A percentile compares a stretch with the other conserved stretches of the same genome.
Conservation (phyloP, 1,140 invertebrate genomes). For the Ceratitis capitata region DNA sequence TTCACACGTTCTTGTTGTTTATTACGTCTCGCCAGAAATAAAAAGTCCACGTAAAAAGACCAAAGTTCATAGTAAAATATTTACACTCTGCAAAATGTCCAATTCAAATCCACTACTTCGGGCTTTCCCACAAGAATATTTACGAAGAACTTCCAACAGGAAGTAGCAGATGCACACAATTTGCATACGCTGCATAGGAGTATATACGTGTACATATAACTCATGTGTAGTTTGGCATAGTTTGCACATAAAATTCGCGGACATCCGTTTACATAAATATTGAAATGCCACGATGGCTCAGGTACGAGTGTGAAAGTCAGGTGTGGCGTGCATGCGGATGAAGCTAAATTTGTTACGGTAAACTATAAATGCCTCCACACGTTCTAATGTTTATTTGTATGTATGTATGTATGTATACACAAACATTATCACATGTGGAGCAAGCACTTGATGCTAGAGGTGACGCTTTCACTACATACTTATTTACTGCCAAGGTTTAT, state of each 20-base stretch:
- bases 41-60: neutral
- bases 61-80: neutral
- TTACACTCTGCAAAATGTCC: neutral
- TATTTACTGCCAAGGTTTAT: neutral
- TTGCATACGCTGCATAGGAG: neutral
- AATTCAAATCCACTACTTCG: neutral
- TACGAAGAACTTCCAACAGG: neutral
- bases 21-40: too few species aligned
- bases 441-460: neutral
- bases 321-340: neutral
- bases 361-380: neutral
- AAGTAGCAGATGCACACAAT: neutral
- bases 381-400: neutral
- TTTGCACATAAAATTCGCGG: slow-evolving; percentile 8
- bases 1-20: too few species aligned
- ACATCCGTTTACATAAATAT: neutral
- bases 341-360: neutral
- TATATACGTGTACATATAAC: neutral
- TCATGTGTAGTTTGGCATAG: neutral
- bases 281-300: too few species aligned
- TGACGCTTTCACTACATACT: neutral
- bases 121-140: neutral
- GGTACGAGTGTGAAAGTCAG: neutral
- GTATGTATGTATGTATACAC: neutral
- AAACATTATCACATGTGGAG: too few species aligned